phyloP scores from a whole-genome alignment of 2,888 invertebrate genomes.

The Ephialtes manifestator region DNA sequence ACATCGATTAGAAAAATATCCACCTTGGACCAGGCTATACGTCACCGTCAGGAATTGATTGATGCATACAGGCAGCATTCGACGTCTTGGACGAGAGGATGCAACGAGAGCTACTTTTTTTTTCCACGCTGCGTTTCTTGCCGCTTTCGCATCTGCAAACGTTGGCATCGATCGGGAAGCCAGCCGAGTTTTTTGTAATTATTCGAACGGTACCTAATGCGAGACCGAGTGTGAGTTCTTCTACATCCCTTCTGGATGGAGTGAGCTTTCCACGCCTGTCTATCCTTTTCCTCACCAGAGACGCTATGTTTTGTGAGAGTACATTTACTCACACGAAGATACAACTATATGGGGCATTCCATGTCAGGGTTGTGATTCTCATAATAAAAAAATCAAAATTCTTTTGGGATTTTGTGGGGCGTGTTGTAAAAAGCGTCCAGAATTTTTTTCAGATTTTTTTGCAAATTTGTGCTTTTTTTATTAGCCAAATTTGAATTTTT shows the following conservation, averaged over 20 bases:
- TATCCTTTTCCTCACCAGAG: conserved; percentile 14
- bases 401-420: too few species aligned
- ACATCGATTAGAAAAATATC: conserved; percentile 16
- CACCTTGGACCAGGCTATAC: neutral
- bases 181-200: conserved; percentile 51
- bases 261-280: neutral
- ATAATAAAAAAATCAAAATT: too few species aligned
- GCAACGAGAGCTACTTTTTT: conserved; percentile 9
- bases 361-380: too few species aligned
- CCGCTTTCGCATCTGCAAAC: conserved; percentile 30
- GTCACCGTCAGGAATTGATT: conserved; percentile 18
- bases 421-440: too few species aligned
- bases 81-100: conserved; percentile 1
- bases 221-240: conserved; percentile 27
- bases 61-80: neutral
- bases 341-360: too few species aligned
- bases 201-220: conserved; percentile 41
- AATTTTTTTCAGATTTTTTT: too few species aligned
- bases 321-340: neutral
- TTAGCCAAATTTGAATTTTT: too few species aligned
- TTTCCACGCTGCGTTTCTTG: conserved; percentile 10
- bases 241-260: neutral
- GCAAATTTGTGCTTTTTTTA: too few species aligned
- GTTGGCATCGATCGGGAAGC: conserved; percentile 40
- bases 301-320: conserved; percentile 45